A percentile compares a stretch with the other conserved stretches of the same genome.
Evolutionary conservation across 2,888 invertebrate genomes (phyloP).

Genomic region (Ommatoiulus sabulosus): DNA sequence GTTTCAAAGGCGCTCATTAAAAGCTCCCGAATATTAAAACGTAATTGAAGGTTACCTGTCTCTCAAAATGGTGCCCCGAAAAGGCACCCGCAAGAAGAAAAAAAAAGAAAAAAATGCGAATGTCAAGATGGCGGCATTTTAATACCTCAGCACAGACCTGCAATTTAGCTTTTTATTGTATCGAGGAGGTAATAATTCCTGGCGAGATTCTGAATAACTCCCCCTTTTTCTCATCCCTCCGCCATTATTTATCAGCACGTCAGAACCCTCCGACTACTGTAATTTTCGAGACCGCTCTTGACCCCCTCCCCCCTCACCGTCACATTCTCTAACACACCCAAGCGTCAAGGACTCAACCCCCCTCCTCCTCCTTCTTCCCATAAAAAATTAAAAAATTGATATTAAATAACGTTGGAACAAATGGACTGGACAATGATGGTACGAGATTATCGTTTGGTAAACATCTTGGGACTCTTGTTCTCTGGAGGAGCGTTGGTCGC

Average conservation of each 20-base stretch:
- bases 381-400: not conserved
- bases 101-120: not conserved
- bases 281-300: slow-evolving; percentile 47
- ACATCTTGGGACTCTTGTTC: no score
- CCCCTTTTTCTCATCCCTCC: slow-evolving; percentile 46
- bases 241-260: slow-evolving; percentile 25
- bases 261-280: slow-evolving; percentile 47
- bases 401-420: slow-evolving; percentile 3
- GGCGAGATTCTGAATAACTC: slow-evolving; percentile 41
- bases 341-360: not conserved
- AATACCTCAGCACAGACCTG: slow-evolving; percentile 25
- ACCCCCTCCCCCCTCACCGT: slow-evolving; percentile 28
- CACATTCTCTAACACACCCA: slow-evolving; percentile 13
- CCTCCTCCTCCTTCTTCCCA: not conserved
- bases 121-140: slow-evolving; percentile 47
- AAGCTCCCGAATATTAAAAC: slow-evolving; percentile 46
- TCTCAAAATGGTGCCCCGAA: slow-evolving; percentile 45
- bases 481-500: no score
- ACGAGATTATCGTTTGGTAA: no score
- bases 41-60: slow-evolving; percentile 48
- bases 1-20: slow-evolving; percentile 47
- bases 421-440: not conserved
- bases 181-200: slow-evolving; percentile 47
- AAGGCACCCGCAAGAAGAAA: slow-evolving; percentile 9
- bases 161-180: slow-evolving; percentile 48